Evolutionary conservation across 2,888 invertebrate species (phyloP).

Genomic region (Microchrysa polita): DNA sequence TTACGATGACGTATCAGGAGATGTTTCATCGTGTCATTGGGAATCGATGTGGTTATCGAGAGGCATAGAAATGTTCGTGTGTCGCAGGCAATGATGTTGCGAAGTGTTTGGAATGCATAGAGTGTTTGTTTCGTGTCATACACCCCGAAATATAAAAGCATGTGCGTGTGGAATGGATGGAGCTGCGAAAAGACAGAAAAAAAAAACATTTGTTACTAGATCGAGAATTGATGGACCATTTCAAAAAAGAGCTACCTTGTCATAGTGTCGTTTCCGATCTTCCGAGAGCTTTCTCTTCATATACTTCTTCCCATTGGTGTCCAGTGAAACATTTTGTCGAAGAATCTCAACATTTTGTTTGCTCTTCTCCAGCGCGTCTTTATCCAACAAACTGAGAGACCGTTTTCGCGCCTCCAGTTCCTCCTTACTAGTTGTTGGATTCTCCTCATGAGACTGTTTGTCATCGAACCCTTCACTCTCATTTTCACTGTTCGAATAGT

Average conservation of each 20-base stretch:
- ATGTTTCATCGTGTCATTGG: slow-evolving; percentile 66
- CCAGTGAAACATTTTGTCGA: slow-evolving; percentile 59
- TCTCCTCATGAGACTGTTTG: slow-evolving; percentile 50
- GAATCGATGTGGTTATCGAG: slow-evolving; percentile 77
- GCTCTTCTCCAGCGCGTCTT: slow-evolving; percentile 62
- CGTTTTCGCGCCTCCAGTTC: slow-evolving; percentile 33
- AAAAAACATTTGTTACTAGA: slow-evolving; percentile 1
- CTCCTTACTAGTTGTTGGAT: slow-evolving; percentile 57
- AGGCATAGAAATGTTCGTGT: slow-evolving; percentile 78
- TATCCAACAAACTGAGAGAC: slow-evolving; percentile 50
- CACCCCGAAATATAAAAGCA: slow-evolving; percentile 81
- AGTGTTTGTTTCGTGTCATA: slow-evolving; percentile 78
- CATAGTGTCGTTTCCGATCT: slow-evolving; percentile 53
- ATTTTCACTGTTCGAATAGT: slow-evolving; percentile 54
- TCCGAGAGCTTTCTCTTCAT: slow-evolving; percentile 52
- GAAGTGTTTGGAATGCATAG: slow-evolving; percentile 79
- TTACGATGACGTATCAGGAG: slow-evolving; percentile 74
- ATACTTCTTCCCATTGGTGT: slow-evolving; percentile 52
- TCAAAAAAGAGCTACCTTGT: slow-evolving; percentile 50
- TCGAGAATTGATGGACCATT: too few species aligned
- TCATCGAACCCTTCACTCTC: slow-evolving; percentile 58
- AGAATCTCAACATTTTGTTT: slow-evolving; percentile 64
- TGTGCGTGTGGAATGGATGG: slow-evolving; percentile 83
- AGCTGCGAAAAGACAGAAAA: slow-evolving; percentile 60
- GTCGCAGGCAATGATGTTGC: slow-evolving; percentile 75